A percentile compares a stretch with the other conserved stretches of the same genome.
Conservation (phyloP, 2,113 vertebrate genomes). For the Nesogale talazaci region DNA sequence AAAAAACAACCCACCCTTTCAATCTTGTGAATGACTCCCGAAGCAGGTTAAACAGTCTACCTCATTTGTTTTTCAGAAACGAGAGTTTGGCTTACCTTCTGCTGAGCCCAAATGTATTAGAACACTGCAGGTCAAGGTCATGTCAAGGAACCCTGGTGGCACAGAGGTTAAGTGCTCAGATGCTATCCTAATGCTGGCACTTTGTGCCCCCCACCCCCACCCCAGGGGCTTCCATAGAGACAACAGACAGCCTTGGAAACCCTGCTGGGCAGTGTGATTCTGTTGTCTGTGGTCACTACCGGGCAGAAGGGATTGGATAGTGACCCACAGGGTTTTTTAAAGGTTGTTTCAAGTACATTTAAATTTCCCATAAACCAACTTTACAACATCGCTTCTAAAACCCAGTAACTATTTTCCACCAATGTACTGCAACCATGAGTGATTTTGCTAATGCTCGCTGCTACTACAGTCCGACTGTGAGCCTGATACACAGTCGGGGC, state of each 20-base stretch:
- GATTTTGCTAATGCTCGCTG: constrained; percentile 31
- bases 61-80: constrained; percentile 25
- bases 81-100: not conserved
- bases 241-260: not conserved
- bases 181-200: not conserved
- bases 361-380: constrained; percentile 40
- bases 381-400: constrained; percentile 49
- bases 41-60: not conserved
- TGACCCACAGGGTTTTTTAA: not conserved
- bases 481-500: constrained; percentile 7
- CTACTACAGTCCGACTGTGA: constrained; percentile 6
- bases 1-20: constrained; percentile 35
- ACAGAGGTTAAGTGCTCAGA: not conserved
- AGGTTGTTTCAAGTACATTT: constrained; percentile 43
- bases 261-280: not conserved
- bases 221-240: not conserved
- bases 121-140: not conserved
- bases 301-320: not conserved
- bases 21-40: not conserved
- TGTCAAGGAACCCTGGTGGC: not conserved
- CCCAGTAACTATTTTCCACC: not conserved
- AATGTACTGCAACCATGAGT: constrained; percentile 4
- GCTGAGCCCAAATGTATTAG: constrained; percentile 1
- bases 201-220: not conserved
- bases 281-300: not conserved